These are phyloP conservation scores for Mallotus villosus DNA, from an alignment of 2,797 vertebrate genomes.

Conservation along the genomic window DNA sequence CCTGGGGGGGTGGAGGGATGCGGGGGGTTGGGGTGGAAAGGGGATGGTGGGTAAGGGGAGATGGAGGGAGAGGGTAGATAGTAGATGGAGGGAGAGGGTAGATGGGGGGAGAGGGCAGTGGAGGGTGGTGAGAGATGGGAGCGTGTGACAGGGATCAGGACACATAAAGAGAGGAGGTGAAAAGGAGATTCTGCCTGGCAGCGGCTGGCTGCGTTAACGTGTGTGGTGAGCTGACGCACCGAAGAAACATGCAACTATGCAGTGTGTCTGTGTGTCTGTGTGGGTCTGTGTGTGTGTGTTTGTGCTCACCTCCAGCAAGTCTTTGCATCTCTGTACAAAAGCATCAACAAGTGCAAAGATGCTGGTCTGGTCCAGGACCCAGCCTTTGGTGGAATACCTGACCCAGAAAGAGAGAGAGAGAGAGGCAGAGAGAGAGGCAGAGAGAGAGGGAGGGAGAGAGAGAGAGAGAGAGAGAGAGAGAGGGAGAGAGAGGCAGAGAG, in stretches of 20 bases:
- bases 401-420: conserved; percentile 22
- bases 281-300: conserved; percentile 28
- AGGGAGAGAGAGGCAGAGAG: conserved; percentile 27
- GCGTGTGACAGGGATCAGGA: conserved; percentile 24
- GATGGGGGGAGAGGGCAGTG: neutral
- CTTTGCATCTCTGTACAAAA: conserved; percentile 83
- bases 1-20: conserved; percentile 56
- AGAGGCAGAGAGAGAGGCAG: conserved; percentile 12
- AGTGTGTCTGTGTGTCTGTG: conserved; percentile 13
- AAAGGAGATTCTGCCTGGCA: conserved; percentile 32
- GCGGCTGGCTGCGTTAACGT: conserved; percentile 27
- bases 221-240: conserved; percentile 1
- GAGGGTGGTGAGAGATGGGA: conserved; percentile 18
- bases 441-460: conserved; percentile 15
- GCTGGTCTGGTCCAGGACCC: conserved; percentile 78
- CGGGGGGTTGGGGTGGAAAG: conserved; percentile 10
- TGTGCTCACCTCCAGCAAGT: conserved; percentile 83
- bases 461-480: conserved; percentile 15
- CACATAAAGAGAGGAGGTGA: conserved; percentile 32
- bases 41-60: neutral
- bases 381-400: conserved; percentile 75
- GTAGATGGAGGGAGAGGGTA: neutral
- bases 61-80: conserved; percentile 6
- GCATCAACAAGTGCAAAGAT: conserved; percentile 84
- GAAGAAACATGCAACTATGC: too few species aligned